Evolutionary conservation across 2,797 vertebrate genomes (phyloP).

Genomic region (Sebastes miniatus): DNA sequence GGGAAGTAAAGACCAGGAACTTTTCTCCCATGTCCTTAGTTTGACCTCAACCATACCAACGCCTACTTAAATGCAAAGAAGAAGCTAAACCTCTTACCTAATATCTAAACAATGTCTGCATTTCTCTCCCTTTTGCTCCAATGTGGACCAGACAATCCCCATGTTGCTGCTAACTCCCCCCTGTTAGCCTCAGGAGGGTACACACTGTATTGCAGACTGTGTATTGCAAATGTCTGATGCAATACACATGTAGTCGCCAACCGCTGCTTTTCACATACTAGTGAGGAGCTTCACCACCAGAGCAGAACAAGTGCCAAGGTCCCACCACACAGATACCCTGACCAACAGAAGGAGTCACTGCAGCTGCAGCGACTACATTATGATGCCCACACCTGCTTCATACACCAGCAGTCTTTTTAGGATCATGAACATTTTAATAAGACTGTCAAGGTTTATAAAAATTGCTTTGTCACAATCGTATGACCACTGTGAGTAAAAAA

Average conservation of each 20-base stretch:
- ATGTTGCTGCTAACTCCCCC: background rate
- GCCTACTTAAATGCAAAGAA: background rate
- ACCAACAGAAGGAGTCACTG: background rate
- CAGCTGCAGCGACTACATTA: background rate
- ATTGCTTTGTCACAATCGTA: background rate
- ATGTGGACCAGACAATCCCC: background rate
- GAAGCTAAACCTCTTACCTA: background rate
- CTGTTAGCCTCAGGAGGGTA: background rate
- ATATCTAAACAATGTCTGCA: background rate
- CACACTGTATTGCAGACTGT: background rate
- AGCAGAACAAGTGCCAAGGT: background rate
- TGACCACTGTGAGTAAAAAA: background rate
- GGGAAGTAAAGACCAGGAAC: background rate
- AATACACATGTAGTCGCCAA: background rate
- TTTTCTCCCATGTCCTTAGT: background rate
- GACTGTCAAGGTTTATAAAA: background rate
- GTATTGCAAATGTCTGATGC: conserved; percentile 7
- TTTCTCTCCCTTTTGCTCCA: background rate
- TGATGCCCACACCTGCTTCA: background rate
- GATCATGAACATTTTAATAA: background rate
- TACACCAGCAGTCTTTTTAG: background rate
- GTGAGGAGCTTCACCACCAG: background rate
- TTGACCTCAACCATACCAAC: background rate
- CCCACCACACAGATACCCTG: background rate
- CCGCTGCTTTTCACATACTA: background rate